Evolutionary conservation across 2,797 vertebrate species (phyloP).

Genomic region (Onychomys torridus): DNA sequence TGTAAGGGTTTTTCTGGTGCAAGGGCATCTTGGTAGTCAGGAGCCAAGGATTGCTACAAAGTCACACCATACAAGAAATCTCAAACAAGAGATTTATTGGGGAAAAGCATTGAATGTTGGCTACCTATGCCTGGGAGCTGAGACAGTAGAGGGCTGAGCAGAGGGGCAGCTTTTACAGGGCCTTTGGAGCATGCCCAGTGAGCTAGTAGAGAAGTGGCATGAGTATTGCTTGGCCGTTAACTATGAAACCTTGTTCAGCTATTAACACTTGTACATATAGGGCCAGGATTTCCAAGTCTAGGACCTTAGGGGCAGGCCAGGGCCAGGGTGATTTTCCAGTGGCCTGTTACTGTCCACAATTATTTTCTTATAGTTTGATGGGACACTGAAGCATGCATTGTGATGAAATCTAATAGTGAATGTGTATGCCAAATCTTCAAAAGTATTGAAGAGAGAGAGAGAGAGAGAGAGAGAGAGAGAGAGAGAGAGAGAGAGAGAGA

Average conservation of each 20-base stretch:
- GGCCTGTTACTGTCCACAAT: not conserved
- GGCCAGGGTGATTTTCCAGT: not conserved
- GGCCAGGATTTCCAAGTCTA: not conserved
- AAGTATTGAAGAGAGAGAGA: not conserved
- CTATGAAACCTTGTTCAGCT: not conserved
- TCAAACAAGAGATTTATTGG: not conserved
- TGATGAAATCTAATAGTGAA: not conserved
- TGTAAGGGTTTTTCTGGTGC: not conserved
- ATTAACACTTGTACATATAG: not conserved
- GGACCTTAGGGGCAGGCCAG: not conserved
- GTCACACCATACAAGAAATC: not conserved
- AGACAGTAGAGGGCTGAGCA: not conserved
- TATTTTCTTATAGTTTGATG: slow-evolving; percentile 33
- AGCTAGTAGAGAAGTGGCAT: not conserved
- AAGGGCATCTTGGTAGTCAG: not conserved
- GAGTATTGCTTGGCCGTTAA: not conserved
- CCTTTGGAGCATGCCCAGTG: not conserved
- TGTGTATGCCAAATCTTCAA: not conserved
- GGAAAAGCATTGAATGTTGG: not conserved
- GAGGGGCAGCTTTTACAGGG: not conserved
- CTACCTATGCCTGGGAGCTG: not conserved
- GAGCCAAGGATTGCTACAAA: not conserved
- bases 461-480: not conserved
- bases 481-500: not conserved
- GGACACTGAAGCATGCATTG: not conserved